These are phyloP conservation scores for Lagodon rhomboides DNA, from an alignment of 2,797 vertebrate genomes.

Conservation along the genomic window DNA sequence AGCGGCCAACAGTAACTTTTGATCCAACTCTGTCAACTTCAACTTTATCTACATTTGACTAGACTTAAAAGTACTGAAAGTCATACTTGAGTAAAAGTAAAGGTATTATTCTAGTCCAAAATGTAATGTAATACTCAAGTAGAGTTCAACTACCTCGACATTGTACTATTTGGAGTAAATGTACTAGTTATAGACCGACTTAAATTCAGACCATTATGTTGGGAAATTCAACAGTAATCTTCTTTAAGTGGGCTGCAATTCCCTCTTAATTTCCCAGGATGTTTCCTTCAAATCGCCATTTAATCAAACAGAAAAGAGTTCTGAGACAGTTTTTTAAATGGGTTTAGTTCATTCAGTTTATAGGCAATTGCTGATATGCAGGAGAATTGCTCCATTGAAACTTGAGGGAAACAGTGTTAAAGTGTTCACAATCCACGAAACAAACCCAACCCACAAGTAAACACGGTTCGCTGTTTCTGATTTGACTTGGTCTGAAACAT, in stretches of 20 bases:
- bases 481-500: neutral
- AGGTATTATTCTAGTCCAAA: too few species aligned
- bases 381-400: neutral
- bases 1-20: neutral
- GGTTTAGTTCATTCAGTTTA: neutral
- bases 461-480: neutral
- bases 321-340: conserved; percentile 9
- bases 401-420: neutral
- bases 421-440: neutral
- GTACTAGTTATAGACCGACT: too few species aligned
- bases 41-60: neutral
- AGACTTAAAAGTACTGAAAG: too few species aligned
- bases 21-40: conserved; percentile 7
- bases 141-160: too few species aligned
- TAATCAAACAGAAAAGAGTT: neutral
- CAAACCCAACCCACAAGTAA: too few species aligned
- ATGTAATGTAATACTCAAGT: too few species aligned
- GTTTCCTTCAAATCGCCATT: neutral
- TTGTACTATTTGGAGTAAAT: too few species aligned
- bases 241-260: neutral
- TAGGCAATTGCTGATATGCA: neutral
- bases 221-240: neutral
- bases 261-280: conserved; percentile 1
- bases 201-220: neutral
- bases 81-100: too few species aligned